Percentiles rank a stretch among this genome's conserved stretches.
Evolutionary conservation across 2,113 vertebrate genomes (phyloP).

Genomic region (Struthidea cinerea): DNA sequence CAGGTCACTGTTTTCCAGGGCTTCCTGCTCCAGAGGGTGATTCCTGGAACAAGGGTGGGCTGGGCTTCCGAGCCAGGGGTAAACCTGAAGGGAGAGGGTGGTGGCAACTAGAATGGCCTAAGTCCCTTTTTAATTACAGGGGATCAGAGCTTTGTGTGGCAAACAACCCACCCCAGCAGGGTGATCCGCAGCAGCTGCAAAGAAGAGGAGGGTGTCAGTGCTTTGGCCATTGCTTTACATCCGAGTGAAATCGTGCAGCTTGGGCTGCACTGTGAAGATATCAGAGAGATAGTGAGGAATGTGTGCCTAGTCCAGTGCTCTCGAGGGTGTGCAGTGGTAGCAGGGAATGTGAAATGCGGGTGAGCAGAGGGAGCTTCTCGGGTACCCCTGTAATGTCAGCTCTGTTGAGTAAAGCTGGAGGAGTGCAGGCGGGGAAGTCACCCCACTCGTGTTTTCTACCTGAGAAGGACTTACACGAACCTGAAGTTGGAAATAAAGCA

Average conservation of each 20-base stretch:
- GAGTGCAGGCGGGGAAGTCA: background rate
- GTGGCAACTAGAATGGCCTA: background rate
- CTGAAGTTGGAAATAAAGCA: background rate
- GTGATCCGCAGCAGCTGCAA: background rate
- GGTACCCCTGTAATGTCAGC: rapidly evolving
- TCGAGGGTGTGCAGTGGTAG: no score
- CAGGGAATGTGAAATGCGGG: background rate
- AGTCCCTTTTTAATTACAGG: background rate
- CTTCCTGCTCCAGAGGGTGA: background rate
- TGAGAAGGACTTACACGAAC: background rate
- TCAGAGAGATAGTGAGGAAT: background rate
- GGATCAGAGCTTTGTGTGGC: background rate
- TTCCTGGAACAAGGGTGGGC: background rate
- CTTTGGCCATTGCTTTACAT: background rate
- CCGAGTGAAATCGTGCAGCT: rapidly evolving
- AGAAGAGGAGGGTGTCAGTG: background rate
- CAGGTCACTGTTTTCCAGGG: rapidly evolving
- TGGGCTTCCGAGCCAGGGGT: rapidly evolving
- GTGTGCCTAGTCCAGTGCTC: rapidly evolving
- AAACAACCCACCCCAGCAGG: background rate
- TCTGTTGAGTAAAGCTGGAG: background rate
- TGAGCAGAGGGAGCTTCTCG: background rate
- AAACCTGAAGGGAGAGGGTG: rapidly evolving
- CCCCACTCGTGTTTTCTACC: background rate
- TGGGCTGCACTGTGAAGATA: background rate